These are phyloP conservation scores for Falcunculus frontatus DNA, from an alignment of 2,113 vertebrate genomes.

Conservation along the genomic window DNA sequence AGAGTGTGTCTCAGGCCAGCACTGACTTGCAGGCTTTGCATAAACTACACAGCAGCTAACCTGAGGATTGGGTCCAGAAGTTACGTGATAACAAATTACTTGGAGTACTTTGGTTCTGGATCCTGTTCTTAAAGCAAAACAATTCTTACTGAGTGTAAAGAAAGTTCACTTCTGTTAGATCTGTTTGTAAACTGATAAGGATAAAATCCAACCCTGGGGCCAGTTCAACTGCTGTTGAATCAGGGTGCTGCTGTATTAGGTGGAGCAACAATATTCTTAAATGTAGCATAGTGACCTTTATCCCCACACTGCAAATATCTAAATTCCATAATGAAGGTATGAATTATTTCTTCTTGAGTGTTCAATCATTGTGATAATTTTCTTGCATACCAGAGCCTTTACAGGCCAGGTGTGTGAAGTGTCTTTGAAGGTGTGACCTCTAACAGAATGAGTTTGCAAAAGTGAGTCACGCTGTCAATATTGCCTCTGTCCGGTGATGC, in stretches of 20 bases:
- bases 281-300: background rate
- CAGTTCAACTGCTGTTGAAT: background rate
- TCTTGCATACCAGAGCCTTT: conserved; percentile 28
- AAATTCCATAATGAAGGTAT: background rate
- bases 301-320: background rate
- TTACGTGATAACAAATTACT: background rate
- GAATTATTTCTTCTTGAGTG: background rate
- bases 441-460: background rate
- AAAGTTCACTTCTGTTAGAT: background rate
- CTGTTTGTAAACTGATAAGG: background rate
- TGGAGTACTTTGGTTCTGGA: background rate
- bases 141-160: background rate
- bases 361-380: background rate
- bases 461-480: conserved; percentile 68
- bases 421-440: conserved; percentile 13
- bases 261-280: background rate
- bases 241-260: background rate
- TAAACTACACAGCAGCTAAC: background rate
- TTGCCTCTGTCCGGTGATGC: conserved; percentile 12
- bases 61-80: background rate
- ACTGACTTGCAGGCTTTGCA: background rate
- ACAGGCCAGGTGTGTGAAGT: conserved; percentile 14
- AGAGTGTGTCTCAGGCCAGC: background rate
- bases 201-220: background rate
- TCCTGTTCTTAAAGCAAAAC: background rate